Evolutionary conservation across 2,888 invertebrate genomes (phyloP).

Genomic region (Apodemia hepburni): DNA sequence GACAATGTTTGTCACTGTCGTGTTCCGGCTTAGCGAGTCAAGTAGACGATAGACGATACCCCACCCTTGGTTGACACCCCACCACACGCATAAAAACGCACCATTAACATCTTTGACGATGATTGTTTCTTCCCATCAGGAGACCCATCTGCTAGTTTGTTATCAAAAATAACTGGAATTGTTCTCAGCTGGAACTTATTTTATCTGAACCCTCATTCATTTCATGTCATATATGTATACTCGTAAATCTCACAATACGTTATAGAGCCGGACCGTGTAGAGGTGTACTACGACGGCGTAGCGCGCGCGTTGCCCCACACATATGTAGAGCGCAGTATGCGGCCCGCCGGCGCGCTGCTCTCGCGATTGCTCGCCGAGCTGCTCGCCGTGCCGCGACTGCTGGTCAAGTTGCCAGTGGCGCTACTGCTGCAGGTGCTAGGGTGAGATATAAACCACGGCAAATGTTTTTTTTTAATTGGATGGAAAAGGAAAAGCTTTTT

Average conservation of each 20-base stretch:
- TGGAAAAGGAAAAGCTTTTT: no score
- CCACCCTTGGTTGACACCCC: no score
- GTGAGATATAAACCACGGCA: conserved; percentile 1
- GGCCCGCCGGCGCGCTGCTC: conserved; percentile 42
- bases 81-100: no score
- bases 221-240: not conserved
- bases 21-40: no score
- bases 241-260: not conserved
- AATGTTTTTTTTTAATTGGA: no score
- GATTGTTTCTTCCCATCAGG: no score
- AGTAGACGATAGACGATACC: no score
- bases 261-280: conserved; percentile 46
- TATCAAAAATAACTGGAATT: no score
- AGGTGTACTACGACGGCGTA: conserved; percentile 42
- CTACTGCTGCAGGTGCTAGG: conserved; percentile 73
- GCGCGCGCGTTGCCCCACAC: conserved; percentile 33
- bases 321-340: conserved; percentile 35
- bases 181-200: not conserved
- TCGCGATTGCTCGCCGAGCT: conserved; percentile 82
- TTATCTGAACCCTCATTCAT: not conserved
- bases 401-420: conserved; percentile 82
- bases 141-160: no score
- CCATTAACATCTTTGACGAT: no score
- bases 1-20: no score
- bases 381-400: conserved; percentile 79